Evolutionary conservation across 2,888 invertebrate genomes (phyloP), one percentile per base, ranked within the genome.

Genomic region (Globia sparganii): DNA sequence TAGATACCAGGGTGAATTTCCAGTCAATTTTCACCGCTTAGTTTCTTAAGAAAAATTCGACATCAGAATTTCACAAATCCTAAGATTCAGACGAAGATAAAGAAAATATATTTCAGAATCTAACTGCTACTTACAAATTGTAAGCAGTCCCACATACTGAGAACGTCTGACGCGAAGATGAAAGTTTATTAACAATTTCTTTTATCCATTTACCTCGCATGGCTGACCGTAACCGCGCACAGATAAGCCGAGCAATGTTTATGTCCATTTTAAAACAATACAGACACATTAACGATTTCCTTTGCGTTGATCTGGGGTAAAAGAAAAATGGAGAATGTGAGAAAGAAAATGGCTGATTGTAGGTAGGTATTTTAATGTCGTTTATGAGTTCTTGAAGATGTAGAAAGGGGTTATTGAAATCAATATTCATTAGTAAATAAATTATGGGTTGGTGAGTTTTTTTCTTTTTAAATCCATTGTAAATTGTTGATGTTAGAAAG

Each of bases 171-270:
- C 65, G 74, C 46, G 70, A 69, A 82, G 82, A 84, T 77, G 83
- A 84, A 84, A 84, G 86, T 84, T 86, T 84, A 84, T 75, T 75
- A 84, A 85, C 83, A 85, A 85, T 84, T 74, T 85, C 74, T 84
- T 84, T 82, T 84, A 82, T 82, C 86, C 83, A 82, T 84, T 84
- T 85, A 78, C 83, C 34, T 37, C 86, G 83, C 86, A 53, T 78
- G 74, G 83, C 86, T 82, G 83, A 28, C 62, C 66, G 46, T 76
- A 61, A 69, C 69, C 46, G 61, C 18, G 74, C 58, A 18, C 53
- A 84, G 83, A 85, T 84, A 84, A 84, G 86, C 74, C 65, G 25
- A 58, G 71, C 77, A 67, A 74, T 66, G 78, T 84, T 78, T 78
- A 81, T 65, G 56, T 78, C 56, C 83, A 64, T 85, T 77, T 83